Evolutionary conservation across 2,797 vertebrate genomes (phyloP).

Genomic region (Petrocephalus schoutedeni): DNA sequence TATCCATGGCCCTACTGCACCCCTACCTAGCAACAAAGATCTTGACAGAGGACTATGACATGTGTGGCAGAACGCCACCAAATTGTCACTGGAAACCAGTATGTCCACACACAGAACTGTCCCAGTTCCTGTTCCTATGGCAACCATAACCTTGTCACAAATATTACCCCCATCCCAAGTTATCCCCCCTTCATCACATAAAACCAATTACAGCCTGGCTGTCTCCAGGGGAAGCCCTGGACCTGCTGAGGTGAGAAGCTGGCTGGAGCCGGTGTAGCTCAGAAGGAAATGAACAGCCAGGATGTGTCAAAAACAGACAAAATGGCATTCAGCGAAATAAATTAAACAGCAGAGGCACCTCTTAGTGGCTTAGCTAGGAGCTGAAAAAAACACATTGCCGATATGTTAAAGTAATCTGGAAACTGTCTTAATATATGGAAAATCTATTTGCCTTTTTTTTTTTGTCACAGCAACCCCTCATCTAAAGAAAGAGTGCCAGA

Average conservation of each 20-base stretch:
- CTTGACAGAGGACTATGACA: neutral
- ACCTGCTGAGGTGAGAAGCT: neutral
- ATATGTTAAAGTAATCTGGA: conserved; percentile 17
- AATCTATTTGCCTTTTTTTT: conserved; percentile 6
- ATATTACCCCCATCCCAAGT: neutral
- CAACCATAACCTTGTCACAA: neutral
- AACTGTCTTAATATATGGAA: neutral
- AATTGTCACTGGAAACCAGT: neutral
- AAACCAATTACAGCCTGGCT: neutral
- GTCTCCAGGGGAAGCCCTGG: neutral
- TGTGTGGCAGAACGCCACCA: neutral
- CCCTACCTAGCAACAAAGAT: neutral
- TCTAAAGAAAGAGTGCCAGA: neutral
- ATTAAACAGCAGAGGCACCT: neutral
- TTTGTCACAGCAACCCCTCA: neutral
- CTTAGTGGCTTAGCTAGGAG: neutral
- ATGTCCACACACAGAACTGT: neutral
- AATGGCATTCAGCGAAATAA: neutral
- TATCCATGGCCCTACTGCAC: neutral
- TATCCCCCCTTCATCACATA: neutral
- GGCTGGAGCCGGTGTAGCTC: neutral
- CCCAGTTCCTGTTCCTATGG: neutral
- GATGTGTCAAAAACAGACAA: conserved; percentile 13
- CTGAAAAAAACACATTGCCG: neutral
- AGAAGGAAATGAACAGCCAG: neutral